Base-by-base conservation (phyloP, 2,113 vertebrate genomes). In the Zosterops lateralis region DNA sequence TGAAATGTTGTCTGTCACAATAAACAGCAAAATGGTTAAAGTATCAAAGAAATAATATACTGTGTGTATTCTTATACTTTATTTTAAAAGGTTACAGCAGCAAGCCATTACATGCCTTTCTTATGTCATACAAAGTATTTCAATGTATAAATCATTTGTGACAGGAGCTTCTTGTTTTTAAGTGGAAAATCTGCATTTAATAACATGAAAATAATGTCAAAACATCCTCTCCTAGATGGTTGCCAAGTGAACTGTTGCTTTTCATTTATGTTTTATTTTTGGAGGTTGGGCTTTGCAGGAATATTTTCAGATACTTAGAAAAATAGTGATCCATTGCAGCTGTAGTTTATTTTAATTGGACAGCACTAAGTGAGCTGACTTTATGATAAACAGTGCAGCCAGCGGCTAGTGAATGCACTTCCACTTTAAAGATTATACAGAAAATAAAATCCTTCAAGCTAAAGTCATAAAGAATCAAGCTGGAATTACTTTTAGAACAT, bases 101-200 rank as follows among this genome's bases (percentile, higher is more conserved):
- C 73, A 84, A 93, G 15, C 82, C 47, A 66, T 85, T 80, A 73
- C 72, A 53, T 89, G 88, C 47, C 87, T 92, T 95, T 67, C 92
- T 87, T 94, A 76, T 97, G 96, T 96, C 90, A 93, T 72, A 87
- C 73, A 64, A 90, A 86, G 48, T 85, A 93, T 91, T 79, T 90
- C 79, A 84, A 91, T 78, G 38, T 96, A 94, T 94, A 96, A 96
- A 97, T 96, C 50, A 96, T 58, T 94, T 95, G 71, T 96, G 97
- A 95, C 94, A 94, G 95, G 88, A 96, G 74, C 89, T 95, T 87
- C 96, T 97, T 96, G 87, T 71, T 96, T 97, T 93, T 97, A 96
- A 96, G 93, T 95, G 91, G 92, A 93, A 97, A 97, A 97, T 84
- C 90, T 95, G 89, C 85, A 73, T 96, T 97, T 95, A 96, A 94